Base-by-base conservation (phyloP, 2,888 invertebrate species). In the Dynastes hyllus region DNA sequence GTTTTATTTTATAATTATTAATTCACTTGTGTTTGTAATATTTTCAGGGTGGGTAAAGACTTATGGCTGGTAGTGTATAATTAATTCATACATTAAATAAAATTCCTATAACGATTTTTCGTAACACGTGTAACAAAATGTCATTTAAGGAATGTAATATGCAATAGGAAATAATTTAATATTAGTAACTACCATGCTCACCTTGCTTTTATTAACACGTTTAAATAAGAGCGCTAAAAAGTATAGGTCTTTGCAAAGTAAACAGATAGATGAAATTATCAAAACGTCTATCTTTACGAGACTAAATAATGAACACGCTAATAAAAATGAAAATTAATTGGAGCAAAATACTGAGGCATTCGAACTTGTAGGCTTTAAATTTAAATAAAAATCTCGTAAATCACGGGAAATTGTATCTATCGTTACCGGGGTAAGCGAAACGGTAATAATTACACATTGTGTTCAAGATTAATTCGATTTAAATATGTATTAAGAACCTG, bases 271-370 rank as follows among this genome's bases (percentile, higher is more conserved):
- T n/a, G 22, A 55, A 55, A 22, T 55, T n/a, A 55, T 55, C 55
- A 8, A 55, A 16, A n/a, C 16, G n/a, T 55, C 55, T 55, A 55
- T 16, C 22, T 55, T 45, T 45, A 45, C 8, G 11, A 55, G 13
- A 55, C 2, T 55, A 22, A 16, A 55, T 55, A 45, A n/a, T n/a
- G 6, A 16, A n/a, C 13, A 55, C 22, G 22, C 55, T 22, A 55
- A 55, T 55, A 55, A 55, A 22, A n/a, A 55, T 55, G 55, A 45
- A 55, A 55, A 55, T 55, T 55, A 55, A 55, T 55, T 55, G 55
- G 55, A 22, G n/a, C n/a, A 22, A 22, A 55, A 55, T 16, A 22
- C 13, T 22, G n/a, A 55, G 6, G 55, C 22, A 16, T 16, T n/a
- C 16, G 16, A 45, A 55, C 55, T 22, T 55, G 16, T 55, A 22